These are phyloP conservation scores for Agapornis canus DNA, from an alignment of 2,797 vertebrate genomes.

Conservation along the genomic window DNA sequence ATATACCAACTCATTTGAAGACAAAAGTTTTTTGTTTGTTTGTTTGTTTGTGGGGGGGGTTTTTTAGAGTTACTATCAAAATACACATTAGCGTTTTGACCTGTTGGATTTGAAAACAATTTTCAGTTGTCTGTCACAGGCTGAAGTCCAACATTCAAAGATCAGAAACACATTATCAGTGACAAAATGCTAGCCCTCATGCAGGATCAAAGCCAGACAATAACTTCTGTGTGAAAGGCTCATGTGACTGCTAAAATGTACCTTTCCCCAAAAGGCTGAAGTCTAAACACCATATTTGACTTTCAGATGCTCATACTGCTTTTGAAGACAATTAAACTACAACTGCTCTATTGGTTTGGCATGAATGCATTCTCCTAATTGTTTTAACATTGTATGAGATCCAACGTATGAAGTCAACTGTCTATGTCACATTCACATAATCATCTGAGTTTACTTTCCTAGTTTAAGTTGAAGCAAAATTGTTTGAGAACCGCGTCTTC, in stretches of 20 bases:
- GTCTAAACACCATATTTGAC: not conserved
- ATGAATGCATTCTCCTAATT: not conserved
- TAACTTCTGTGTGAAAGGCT: not conserved
- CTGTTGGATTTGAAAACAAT: constrained; percentile 16
- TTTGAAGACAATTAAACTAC: not conserved
- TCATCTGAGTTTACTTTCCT: not conserved
- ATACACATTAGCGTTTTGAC: constrained; percentile 23
- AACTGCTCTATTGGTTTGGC: not conserved
- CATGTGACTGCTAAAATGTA: not conserved
- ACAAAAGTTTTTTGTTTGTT: not conserved
- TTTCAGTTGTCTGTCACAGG: not conserved
- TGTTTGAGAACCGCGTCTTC: not conserved
- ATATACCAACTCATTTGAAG: constrained; percentile 24
- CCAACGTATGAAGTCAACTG: not conserved
- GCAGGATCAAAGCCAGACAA: not conserved
- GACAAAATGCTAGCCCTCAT: constrained; percentile 3
- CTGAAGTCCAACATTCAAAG: constrained; percentile 5
- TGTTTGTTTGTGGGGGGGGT: no score
- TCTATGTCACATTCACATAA: not conserved
- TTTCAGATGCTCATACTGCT: constrained; percentile 6
- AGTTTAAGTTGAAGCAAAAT: not conserved
- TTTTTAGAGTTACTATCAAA: not conserved
- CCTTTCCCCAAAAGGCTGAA: constrained; percentile 2
- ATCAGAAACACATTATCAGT: not conserved
- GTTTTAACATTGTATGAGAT: not conserved